Evolutionary conservation across 2,888 invertebrate species (phyloP).

Genomic region (Clunio marinus): DNA sequence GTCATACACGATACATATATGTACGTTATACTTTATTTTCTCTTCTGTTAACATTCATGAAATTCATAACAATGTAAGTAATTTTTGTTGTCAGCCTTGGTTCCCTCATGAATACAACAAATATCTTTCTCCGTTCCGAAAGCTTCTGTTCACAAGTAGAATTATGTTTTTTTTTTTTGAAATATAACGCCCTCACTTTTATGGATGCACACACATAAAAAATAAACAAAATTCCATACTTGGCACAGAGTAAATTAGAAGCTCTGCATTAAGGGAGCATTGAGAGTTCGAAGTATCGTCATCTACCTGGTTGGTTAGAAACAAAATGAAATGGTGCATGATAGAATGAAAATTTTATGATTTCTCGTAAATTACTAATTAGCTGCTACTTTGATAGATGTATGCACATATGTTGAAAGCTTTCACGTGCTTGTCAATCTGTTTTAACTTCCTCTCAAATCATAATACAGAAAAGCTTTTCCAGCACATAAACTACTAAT

Average conservation of each 20-base stretch:
- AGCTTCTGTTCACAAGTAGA: neutral
- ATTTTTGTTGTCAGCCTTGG: conserved; percentile 27
- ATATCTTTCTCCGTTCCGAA: neutral
- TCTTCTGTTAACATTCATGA: neutral
- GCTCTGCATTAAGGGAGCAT: too few relatives aligned
- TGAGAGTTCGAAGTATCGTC: too few relatives aligned
- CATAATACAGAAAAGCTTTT: too few relatives aligned
- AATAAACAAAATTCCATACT: conserved; percentile 17
- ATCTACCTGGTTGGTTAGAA: too few relatives aligned
- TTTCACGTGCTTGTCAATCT: neutral
- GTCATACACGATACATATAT: neutral
- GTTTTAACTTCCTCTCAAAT: too few relatives aligned
- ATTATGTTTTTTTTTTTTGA: conserved; percentile 10
- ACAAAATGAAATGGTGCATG: too few relatives aligned
- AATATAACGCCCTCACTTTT: conserved; percentile 3
- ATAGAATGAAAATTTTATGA: neutral
- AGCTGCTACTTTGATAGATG: neutral
- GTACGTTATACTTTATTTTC: neutral
- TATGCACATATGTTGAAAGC: neutral
- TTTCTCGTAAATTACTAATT: neutral
- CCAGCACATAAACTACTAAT: neutral
- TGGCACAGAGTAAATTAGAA: neutral
- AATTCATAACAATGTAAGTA: conserved; percentile 18
- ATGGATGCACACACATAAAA: neutral
- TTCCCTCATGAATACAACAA: conserved; percentile 19